Percentiles rank a stretch among this genome's conserved stretches.
Evolutionary conservation across 2,797 vertebrate species (phyloP).

Genomic region (Falco novaeseelandiae): DNA sequence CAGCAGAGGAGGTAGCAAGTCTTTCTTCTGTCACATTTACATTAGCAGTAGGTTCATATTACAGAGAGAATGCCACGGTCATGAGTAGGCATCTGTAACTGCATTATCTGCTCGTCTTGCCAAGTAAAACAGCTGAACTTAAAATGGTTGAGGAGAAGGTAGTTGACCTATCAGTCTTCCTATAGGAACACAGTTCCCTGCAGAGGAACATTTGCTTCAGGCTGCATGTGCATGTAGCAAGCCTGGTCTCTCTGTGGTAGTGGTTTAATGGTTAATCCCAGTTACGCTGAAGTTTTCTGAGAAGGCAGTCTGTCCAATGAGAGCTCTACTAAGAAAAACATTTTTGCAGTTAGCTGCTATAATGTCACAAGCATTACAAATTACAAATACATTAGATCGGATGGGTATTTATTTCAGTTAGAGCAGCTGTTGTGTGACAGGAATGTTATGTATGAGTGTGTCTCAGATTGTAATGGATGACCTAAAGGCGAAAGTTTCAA

Average conservation of each 20-base stretch:
- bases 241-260: background rate
- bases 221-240: background rate
- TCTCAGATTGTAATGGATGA: background rate
- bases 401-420: background rate
- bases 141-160: background rate
- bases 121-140: background rate
- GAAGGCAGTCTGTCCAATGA: background rate
- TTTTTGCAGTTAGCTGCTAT: background rate
- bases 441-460: background rate
- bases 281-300: background rate
- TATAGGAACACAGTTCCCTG: background rate
- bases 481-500: background rate
- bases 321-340: background rate
- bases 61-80: background rate
- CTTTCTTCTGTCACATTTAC: background rate
- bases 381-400: background rate
- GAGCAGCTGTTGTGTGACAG: background rate
- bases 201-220: background rate
- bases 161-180: background rate
- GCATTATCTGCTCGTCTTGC: background rate
- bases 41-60: background rate
- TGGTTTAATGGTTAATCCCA: background rate
- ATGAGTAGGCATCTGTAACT: background rate
- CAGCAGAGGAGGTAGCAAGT: background rate
- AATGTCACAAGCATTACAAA: background rate